A percentile compares a stretch with the other conserved stretches of the same genome.
Evolutionary conservation across 64 coral and sea anemone genomes (phyloP).

Genomic region (Dendronephthya gigantea): DNA sequence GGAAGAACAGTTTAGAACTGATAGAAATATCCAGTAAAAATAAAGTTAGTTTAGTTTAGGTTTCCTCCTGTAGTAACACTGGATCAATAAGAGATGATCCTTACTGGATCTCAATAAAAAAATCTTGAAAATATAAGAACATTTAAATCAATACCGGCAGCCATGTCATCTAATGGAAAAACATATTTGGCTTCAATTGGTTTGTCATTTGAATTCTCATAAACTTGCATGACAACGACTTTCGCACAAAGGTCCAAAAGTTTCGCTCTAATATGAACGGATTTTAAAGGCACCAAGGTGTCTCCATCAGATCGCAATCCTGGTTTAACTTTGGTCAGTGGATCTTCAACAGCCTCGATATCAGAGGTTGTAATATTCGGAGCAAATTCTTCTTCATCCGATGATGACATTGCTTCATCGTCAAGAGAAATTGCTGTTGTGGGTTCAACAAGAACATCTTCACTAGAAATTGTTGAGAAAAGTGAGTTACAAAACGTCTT

Average conservation of each 20-base stretch:
- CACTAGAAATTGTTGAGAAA: background rate
- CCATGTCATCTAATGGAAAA: slow-evolving; percentile 89
- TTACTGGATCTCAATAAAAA: too few species aligned
- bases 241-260: background rate
- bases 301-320: background rate
- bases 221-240: slow-evolving; percentile 82
- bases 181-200: slow-evolving; percentile 96
- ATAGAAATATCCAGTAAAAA: too few species aligned
- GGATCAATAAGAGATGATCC: too few species aligned
- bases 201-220: slow-evolving; percentile 54
- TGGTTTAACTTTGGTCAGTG: background rate
- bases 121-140: too few species aligned
- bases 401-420: background rate
- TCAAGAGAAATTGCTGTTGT: background rate
- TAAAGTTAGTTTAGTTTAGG: too few species aligned
- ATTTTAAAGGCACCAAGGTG: background rate
- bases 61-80: too few species aligned
- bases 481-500: too few species aligned
- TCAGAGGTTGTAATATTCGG: background rate
- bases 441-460: background rate
- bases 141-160: slow-evolving; percentile 84
- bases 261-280: slow-evolving; percentile 6
- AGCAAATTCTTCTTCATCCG: background rate
- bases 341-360: background rate
- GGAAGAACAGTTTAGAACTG: too few species aligned